Evolutionary conservation across 2,888 invertebrate species (phyloP).

Genomic region (Ichneumoninae sp.): DNA sequence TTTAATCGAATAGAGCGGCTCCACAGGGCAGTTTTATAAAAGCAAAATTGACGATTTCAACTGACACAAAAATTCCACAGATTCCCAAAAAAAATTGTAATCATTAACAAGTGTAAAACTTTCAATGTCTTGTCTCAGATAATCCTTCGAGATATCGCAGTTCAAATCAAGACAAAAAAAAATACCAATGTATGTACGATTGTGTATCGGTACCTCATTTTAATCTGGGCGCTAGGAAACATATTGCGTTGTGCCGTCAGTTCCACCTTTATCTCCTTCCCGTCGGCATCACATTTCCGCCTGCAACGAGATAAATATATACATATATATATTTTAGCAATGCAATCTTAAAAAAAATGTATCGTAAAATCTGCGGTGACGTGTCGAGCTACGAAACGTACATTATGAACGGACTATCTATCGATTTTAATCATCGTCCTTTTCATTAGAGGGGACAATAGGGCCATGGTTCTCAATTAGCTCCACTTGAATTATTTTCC

Average conservation of each 20-base stretch:
- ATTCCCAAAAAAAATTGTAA: neutral
- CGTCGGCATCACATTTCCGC: constrained; percentile 84
- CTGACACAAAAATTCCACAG: neutral
- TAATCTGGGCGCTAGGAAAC: constrained; percentile 84
- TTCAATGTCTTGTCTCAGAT: no score
- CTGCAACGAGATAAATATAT: constrained; percentile 77
- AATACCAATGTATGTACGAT: neutral
- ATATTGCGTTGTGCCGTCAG: constrained; percentile 83
- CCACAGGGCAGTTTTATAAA: neutral
- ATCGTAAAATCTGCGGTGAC: neutral
- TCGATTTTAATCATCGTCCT: neutral
- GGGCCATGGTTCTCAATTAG: constrained; percentile 10
- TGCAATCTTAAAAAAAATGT: no score
- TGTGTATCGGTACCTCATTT: constrained; percentile 81
- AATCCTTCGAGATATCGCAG: no score
- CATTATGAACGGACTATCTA: neutral
- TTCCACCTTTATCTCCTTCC: constrained; percentile 83
- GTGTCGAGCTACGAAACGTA: neutral
- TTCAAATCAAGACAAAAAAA: neutral
- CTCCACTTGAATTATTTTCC: constrained; percentile 21
- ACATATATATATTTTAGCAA: neutral
- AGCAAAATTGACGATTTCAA: neutral
- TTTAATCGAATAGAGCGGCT: neutral
- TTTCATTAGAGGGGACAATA: constrained; percentile 28
- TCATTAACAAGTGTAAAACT: no score